Evolutionary conservation across 2,797 vertebrate genomes (phyloP).

Genomic region (Propithecus perrieri): DNA sequence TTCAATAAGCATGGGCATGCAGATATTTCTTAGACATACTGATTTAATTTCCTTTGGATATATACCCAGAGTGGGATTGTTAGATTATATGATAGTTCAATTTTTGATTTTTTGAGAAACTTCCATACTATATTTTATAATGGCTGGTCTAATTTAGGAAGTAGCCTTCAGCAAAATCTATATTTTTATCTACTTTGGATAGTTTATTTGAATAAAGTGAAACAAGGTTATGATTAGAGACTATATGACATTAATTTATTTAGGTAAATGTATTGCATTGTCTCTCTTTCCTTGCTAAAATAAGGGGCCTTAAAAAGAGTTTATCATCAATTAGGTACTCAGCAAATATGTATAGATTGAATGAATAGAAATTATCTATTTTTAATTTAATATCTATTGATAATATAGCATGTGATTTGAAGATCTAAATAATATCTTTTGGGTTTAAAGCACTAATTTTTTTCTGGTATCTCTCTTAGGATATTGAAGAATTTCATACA

Average conservation of each 20-base stretch:
- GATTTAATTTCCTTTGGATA: background rate
- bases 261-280: background rate
- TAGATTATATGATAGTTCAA: background rate
- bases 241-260: background rate
- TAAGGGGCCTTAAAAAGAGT: background rate
- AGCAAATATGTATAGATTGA: background rate
- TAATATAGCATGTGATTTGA: background rate
- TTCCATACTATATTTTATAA: background rate
- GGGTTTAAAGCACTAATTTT: background rate
- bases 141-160: background rate
- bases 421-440: background rate
- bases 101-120: background rate
- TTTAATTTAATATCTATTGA: background rate
- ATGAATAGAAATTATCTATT: background rate
- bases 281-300: background rate
- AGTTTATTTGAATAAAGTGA: background rate
- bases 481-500: background rate
- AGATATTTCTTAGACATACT: background rate
- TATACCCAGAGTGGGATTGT: background rate
- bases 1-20: background rate
- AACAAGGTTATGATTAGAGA: background rate
- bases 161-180: background rate
- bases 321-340: background rate
- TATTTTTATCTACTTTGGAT: background rate
- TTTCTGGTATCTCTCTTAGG: background rate